Evolutionary conservation across 2,113 vertebrate species (phyloP).

Genomic region (Ctenodactylus gundi): DNA sequence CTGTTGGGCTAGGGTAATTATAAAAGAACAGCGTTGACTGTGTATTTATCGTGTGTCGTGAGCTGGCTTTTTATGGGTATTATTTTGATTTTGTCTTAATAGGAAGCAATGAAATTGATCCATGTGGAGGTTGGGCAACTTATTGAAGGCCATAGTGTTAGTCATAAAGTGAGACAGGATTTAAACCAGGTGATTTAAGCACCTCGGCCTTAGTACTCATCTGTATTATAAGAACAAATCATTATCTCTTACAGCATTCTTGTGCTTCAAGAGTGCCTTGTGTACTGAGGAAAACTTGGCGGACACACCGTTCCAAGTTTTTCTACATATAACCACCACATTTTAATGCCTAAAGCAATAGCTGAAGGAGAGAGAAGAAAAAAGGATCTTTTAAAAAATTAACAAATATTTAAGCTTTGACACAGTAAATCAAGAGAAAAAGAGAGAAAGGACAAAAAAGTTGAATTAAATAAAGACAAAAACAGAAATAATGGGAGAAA

Average conservation of each 20-base stretch:
- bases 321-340: not conserved
- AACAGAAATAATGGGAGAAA: not conserved
- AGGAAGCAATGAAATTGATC: not conserved
- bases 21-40: not conserved
- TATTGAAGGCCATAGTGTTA: not conserved
- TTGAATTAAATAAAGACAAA: not conserved
- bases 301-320: not conserved
- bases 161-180: not conserved
- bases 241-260: not conserved
- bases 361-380: not conserved
- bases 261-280: not conserved
- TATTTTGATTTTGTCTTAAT: not conserved
- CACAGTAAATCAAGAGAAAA: not conserved
- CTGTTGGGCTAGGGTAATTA: not conserved
- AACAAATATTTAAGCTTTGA: not conserved
- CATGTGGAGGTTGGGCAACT: not conserved
- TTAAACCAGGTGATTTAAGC: not conserved
- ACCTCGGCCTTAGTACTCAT: not conserved
- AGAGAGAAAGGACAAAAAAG: not conserved
- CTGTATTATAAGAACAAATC: not conserved
- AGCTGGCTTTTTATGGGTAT: not conserved
- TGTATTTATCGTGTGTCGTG: not conserved
- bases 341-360: not conserved
- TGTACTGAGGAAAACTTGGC: not conserved
- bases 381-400: not conserved